A percentile compares a stretch with the other conserved stretches of the same genome.
phyloP scores from a whole-genome alignment of 2,113 vertebrate species.

The Holacanthus passer region DNA sequence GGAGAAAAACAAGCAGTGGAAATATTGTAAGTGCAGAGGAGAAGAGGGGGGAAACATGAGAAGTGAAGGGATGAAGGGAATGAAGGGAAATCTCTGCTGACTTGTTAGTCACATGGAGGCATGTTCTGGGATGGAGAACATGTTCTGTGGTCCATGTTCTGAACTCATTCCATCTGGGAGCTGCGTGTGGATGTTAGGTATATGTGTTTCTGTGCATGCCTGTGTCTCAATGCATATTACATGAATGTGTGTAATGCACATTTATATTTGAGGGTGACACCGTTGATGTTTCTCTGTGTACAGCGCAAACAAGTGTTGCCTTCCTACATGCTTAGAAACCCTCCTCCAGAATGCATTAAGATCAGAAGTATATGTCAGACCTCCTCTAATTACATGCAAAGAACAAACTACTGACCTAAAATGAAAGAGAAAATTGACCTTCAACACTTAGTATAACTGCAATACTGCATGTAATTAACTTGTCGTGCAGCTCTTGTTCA shows the following conservation, averaged over 20 bases:
- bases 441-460: background rate
- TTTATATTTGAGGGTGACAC: slow-evolving; percentile 18
- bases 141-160: slow-evolving; percentile 38
- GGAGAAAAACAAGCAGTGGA: slow-evolving; percentile 14
- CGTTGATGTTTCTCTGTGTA: background rate
- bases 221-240: slow-evolving; percentile 5
- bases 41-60: background rate
- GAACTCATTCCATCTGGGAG: slow-evolving; percentile 41
- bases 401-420: background rate
- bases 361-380: background rate
- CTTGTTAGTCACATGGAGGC: slow-evolving; percentile 60
- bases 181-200: background rate
- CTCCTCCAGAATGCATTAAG: background rate
- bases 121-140: slow-evolving; percentile 52
- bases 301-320: slow-evolving; percentile 3
- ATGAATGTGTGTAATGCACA: slow-evolving; percentile 26
- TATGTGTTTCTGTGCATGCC: background rate
- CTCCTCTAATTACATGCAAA: background rate
- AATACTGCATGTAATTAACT: background rate
- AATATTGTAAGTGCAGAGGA: background rate
- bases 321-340: background rate
- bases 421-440: background rate
- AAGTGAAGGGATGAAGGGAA: background rate
- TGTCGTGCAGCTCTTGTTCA: background rate
- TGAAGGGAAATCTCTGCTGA: slow-evolving; percentile 54